Evolutionary conservation across 2,797 vertebrate species (phyloP).

Genomic region (Onychomys leucogaster): DNA sequence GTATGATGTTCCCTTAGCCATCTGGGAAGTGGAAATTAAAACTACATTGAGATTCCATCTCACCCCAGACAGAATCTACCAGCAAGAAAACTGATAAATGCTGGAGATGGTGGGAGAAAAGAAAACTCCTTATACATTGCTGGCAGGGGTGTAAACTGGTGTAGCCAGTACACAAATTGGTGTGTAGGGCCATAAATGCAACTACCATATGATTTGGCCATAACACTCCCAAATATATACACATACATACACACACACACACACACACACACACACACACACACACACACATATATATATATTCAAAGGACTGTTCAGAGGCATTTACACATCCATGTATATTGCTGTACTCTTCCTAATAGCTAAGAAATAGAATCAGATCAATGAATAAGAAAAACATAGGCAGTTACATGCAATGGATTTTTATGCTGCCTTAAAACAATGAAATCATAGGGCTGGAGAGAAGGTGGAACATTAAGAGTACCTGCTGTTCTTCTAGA

Average conservation of each 20-base stretch:
- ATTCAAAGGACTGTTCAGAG: neutral
- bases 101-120: neutral
- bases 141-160: neutral
- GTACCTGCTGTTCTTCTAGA: neutral
- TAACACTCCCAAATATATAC: neutral
- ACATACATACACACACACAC: too few species aligned
- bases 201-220: neutral
- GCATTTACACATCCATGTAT: neutral
- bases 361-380: neutral
- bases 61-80: neutral
- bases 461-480: neutral
- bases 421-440: neutral
- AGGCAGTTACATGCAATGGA: neutral
- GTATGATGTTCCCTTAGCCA: neutral
- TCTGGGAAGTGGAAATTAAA: neutral
- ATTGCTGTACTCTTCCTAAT: neutral
- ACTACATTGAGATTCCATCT: neutral
- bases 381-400: neutral
- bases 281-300: neutral
- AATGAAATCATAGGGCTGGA: neutral
- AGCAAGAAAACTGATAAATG: neutral
- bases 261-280: too few species aligned
- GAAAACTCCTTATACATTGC: neutral
- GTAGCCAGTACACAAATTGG: neutral
- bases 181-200: neutral